Conservation (phyloP, 2,797 vertebrate species). For the Pseudocheirus occidentalis region DNA sequence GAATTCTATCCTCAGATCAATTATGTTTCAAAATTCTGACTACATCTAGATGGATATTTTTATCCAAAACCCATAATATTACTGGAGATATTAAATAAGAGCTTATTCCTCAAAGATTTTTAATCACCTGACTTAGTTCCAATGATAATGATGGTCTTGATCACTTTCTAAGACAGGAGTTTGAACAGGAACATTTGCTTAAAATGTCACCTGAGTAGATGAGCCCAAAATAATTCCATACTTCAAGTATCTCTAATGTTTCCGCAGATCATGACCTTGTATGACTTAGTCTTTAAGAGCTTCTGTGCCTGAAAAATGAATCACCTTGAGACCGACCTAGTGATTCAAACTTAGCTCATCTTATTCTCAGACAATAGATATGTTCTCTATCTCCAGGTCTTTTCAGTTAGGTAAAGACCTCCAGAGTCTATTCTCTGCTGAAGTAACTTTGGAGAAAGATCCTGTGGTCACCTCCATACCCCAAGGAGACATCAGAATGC, state of each 20-base stretch:
- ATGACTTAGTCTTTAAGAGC: background rate
- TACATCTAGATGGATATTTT: constrained; percentile 16
- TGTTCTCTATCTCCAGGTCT: background rate
- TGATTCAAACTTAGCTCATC: background rate
- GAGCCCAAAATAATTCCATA: constrained; percentile 53
- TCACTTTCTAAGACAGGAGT: constrained; percentile 75
- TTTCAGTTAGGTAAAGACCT: background rate
- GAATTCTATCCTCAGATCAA: background rate
- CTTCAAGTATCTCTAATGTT: background rate
- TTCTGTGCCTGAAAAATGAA: background rate
- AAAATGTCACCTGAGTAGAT: constrained; percentile 66
- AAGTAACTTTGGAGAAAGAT: background rate
- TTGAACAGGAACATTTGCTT: constrained; percentile 78
- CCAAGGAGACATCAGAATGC: background rate
- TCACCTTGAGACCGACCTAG: background rate
- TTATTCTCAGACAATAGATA: background rate
- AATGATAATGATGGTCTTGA: constrained; percentile 72
- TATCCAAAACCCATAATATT: constrained; percentile 15
- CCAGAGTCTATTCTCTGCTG: background rate
- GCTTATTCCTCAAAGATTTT: constrained; percentile 62
- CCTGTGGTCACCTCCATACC: background rate
- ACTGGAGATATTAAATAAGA: constrained; percentile 58
- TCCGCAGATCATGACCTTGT: background rate
- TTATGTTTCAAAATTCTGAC: constrained; percentile 41
- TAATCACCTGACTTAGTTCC: constrained; percentile 70